Base-by-base conservation (phyloP, 2,113 vertebrate species). In the Phylloscopus whistleri region DNA sequence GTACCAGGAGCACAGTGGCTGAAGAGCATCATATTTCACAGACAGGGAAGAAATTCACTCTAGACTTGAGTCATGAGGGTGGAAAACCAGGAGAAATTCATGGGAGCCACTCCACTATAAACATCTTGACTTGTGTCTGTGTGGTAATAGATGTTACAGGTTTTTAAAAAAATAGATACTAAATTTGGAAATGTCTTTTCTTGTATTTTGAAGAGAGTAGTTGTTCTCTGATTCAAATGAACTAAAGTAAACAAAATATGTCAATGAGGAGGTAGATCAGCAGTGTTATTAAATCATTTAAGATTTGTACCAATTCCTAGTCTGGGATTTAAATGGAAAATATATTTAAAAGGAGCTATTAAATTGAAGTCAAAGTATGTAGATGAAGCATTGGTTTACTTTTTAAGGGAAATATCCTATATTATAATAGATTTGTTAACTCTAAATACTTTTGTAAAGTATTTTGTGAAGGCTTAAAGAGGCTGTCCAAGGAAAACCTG, bases 311-410 rank as follows among this genome's bases (percentile, higher is more conserved):
- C 16, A 11, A 53, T 37, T 80, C 55, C 35, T 76, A 37, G 1
- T 33, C n/a, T 70, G 46, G 24, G 39, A 81, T 77, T 76, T 77
- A 86, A 75, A 30, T 83, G 55, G 78, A 76, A 93, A 66, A 51
- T 72, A n/a, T 33, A 63, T 60, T 78, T 91, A 28, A 67, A 78
- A 96, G 84, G 49, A 93, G 67, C 13, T 84, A 88, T 76, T 93
- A 62, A 69, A 33, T 15, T 88, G 49, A 86, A 96, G 81, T 87
- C 73, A 84, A 96, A 95, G 37, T 78, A 48, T 53, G 53, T 84
- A 96, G 88, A 88, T 93, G 64, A 96, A 96, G 46, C 48, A 77
- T 33, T 92, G 46, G 21, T 64, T 95, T 80, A 74, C n/a, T 89
- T 92, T 89, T 87, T 74, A 82, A 95, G 66, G 83, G 51, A 87